A percentile compares a stretch with the other conserved stretches of the same genome.
These are phyloP conservation scores for Ciconia nigra DNA, from an alignment of 2,797 vertebrate genomes.

Conservation along the genomic window DNA sequence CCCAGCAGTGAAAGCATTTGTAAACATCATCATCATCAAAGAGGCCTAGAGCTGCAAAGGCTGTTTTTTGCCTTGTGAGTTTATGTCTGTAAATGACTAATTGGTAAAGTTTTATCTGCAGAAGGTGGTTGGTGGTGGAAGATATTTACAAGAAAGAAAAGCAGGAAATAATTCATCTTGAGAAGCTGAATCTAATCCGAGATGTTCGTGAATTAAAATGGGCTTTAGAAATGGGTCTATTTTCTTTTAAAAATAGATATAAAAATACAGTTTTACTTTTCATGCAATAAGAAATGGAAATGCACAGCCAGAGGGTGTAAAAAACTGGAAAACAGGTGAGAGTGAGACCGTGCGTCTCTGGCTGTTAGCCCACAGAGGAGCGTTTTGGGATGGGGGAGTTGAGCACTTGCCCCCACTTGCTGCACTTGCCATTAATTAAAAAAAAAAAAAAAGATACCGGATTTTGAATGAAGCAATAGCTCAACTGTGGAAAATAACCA, in stretches of 20 bases:
- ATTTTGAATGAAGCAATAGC: background rate
- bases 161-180: slow-evolving; percentile 75
- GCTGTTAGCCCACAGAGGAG: background rate
- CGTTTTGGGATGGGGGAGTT: background rate
- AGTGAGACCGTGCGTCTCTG: background rate
- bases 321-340: background rate
- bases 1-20: slow-evolving; percentile 66
- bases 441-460: background rate
- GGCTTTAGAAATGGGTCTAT: background rate
- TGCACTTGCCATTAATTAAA: background rate
- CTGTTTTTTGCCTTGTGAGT: slow-evolving; percentile 69
- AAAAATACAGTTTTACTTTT: background rate
- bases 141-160: slow-evolving; percentile 72
- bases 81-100: slow-evolving; percentile 74
- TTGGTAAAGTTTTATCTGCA: slow-evolving; percentile 73
- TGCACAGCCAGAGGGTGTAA: background rate
- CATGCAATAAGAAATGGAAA: background rate
- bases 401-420: background rate
- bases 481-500: background rate
- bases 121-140: slow-evolving; percentile 68
- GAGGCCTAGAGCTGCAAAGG: slow-evolving; percentile 43
- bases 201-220: background rate
- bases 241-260: background rate
- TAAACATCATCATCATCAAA: slow-evolving; percentile 74
- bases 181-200: slow-evolving; percentile 37